phyloP scores from a whole-genome alignment of 2,113 vertebrate species.

The Sporophila hypoxantha region DNA sequence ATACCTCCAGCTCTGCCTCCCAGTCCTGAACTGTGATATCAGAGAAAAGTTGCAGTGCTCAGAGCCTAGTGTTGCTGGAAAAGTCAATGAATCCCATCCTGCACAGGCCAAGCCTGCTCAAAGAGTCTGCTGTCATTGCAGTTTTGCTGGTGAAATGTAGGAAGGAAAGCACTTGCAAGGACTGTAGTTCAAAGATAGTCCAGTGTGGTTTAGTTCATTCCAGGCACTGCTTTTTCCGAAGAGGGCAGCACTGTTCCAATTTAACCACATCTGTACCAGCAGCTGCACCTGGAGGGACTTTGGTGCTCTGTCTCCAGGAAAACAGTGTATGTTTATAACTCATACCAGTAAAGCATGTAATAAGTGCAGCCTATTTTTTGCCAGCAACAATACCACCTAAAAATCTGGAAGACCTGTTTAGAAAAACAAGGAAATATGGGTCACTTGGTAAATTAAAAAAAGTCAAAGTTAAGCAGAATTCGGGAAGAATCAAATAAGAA shows the following conservation, averaged over 20 bases:
- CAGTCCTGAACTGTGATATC: background rate
- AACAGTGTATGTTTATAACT: background rate
- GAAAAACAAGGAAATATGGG: background rate
- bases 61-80: background rate
- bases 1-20: background rate
- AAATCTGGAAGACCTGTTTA: background rate
- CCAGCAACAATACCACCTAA: background rate
- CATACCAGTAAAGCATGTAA: rapidly evolving
- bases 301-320: background rate
- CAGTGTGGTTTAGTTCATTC: background rate
- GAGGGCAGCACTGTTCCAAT: background rate
- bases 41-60: background rate
- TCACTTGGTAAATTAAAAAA: background rate
- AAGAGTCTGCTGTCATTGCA: background rate
- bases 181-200: background rate
- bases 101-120: background rate
- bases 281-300: background rate
- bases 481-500: background rate
- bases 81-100: background rate
- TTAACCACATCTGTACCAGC: background rate
- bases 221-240: background rate
- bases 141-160: background rate
- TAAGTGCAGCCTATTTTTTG: background rate
- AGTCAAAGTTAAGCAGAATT: background rate
- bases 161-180: background rate